A percentile compares a stretch with the other conserved stretches of the same genome.
Conservation (phyloP, 30 jellyfish, hydroid and myxozoan species). For the Phacellophora camtschatica region DNA sequence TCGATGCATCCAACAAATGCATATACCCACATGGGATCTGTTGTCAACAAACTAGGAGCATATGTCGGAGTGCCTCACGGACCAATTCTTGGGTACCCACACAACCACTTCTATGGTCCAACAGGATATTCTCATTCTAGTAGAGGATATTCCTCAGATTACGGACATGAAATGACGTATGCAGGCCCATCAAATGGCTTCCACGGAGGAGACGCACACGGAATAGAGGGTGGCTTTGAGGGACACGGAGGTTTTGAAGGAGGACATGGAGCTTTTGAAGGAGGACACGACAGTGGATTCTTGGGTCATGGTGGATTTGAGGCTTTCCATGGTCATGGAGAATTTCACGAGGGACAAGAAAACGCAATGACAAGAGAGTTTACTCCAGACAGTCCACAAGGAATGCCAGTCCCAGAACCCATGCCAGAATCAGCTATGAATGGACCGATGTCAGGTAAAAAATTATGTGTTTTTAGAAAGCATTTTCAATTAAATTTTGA, state of each 20-base stretch:
- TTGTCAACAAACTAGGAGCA: conserved; percentile 86
- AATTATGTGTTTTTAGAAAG: conserved; percentile 23
- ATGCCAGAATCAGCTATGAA: conserved; percentile 43
- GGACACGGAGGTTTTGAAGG: conserved; percentile 16
- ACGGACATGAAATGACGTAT: conserved; percentile 61
- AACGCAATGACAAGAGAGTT: conserved; percentile 52
- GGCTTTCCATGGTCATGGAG: conserved; percentile 30
- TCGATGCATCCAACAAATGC: conserved; percentile 74
- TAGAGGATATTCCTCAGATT: conserved; percentile 61
- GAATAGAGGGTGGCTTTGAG: conserved; percentile 48
- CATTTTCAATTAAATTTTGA: too few species aligned
- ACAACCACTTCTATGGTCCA: conserved; percentile 80
- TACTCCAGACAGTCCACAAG: conserved; percentile 32
- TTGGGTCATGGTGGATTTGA: conserved; percentile 24
- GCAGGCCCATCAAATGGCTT: conserved; percentile 53
- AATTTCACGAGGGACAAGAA: conserved; percentile 38
- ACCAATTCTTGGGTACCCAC: conserved; percentile 86
- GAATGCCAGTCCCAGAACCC: conserved; percentile 49
- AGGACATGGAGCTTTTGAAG: too few species aligned
- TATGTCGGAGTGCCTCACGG: conserved; percentile 97
- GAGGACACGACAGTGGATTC: conserved; percentile 5
- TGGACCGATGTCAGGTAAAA: conserved; percentile 37
- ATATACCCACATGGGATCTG: conserved; percentile 92
- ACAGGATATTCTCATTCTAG: conserved; percentile 92
- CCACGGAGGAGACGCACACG: conserved; percentile 55